A percentile compares a stretch with the other conserved stretches of the same genome.
These are phyloP conservation scores for Myrmophylax atrothorax DNA, from an alignment of 2,113 vertebrate species.

Conservation along the genomic window DNA sequence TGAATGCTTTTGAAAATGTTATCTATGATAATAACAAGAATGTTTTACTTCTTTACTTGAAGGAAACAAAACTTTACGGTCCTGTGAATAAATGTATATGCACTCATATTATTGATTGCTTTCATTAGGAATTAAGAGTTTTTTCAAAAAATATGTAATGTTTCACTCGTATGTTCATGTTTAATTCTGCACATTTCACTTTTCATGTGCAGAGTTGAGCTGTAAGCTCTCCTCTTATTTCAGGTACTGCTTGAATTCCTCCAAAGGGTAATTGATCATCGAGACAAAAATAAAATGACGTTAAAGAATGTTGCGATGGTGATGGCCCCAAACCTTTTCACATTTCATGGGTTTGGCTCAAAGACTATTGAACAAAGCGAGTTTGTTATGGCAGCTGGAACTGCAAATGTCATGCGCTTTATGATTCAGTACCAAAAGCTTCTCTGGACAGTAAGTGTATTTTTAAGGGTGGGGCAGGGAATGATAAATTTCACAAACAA, in stretches of 20 bases:
- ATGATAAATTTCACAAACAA: not conserved
- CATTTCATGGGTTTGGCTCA: slow-evolving; percentile 82
- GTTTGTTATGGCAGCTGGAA: slow-evolving; percentile 89
- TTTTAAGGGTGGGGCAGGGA: accelerated
- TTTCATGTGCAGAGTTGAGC: not conserved
- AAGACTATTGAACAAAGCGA: slow-evolving; percentile 87
- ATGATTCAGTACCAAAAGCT: slow-evolving; percentile 91
- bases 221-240: slow-evolving; percentile 46
- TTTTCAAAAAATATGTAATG: not conserved
- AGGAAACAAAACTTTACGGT: not conserved
- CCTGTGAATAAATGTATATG: not conserved
- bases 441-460: slow-evolving; percentile 90
- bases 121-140: not conserved
- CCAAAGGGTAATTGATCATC: slow-evolving; percentile 88
- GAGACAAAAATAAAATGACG: slow-evolving; percentile 93
- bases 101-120: not conserved
- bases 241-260: slow-evolving; percentile 96
- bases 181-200: not conserved
- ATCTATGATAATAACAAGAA: not conserved
- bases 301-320: slow-evolving; percentile 93
- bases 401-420: slow-evolving; percentile 87
- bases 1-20: not conserved
- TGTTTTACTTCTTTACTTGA: not conserved
- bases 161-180: not conserved
- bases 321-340: slow-evolving; percentile 98